Conservation (phyloP, 1,140 invertebrate genomes). For the Fragariocoptes setiger region DNA sequence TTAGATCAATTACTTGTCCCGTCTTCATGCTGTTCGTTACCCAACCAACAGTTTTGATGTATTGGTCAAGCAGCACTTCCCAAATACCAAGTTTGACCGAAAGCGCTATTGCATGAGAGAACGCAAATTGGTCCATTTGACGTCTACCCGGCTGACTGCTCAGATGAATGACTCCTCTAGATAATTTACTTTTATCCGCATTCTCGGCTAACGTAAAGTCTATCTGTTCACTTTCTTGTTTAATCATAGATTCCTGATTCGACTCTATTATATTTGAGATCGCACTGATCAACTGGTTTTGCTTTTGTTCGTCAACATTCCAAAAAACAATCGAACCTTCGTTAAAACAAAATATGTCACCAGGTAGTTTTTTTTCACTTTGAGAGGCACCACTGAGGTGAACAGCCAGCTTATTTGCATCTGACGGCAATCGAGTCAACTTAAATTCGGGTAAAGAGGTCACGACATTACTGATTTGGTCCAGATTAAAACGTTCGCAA, state of each 20-base stretch:
- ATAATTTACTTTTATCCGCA: constrained; percentile 15
- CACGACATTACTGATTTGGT: background rate
- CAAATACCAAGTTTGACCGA: constrained; percentile 70
- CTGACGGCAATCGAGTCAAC: background rate
- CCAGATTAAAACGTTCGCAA: background rate
- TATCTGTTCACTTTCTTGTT: constrained; percentile 52
- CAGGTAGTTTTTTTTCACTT: background rate
- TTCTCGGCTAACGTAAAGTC: constrained; percentile 30
- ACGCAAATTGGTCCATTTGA: constrained; percentile 35
- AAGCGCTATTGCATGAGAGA: constrained; percentile 60
- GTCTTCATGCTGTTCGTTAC: constrained; percentile 44
- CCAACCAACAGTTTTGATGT: constrained; percentile 44
- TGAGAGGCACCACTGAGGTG: background rate
- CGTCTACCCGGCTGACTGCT: constrained; percentile 11
- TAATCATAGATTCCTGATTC: constrained; percentile 32
- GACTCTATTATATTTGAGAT: constrained; percentile 20
- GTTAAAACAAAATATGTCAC: constrained; percentile 16
- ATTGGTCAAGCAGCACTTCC: constrained; percentile 49
- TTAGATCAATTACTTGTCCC: constrained; percentile 31
- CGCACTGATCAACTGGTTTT: constrained; percentile 21
- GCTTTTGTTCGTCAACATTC: constrained; percentile 55
- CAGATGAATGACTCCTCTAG: constrained; percentile 15
- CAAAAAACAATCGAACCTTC: constrained; percentile 68
- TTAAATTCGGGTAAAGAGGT: background rate
- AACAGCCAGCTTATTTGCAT: background rate